Base-by-base conservation (phyloP, 1,140 invertebrate species). In the Doryteuthis pealeii region DNA sequence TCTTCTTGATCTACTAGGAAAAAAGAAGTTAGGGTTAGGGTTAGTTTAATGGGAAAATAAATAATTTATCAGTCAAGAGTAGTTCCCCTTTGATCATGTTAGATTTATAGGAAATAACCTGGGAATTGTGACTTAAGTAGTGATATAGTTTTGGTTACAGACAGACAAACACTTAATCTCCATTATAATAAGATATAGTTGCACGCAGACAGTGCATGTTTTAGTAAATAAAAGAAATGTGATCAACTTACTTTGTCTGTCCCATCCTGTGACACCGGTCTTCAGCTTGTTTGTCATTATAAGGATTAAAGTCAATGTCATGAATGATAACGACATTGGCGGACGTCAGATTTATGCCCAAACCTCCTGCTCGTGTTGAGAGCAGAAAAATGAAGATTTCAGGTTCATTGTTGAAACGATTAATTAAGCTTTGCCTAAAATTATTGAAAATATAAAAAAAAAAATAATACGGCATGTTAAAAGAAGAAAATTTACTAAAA, bases 271-370 rank as follows among this genome's bases (percentile, higher is more conserved):
- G 97, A 89, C 96, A 97, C 70, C 97, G 91, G 89, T 99, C 97
- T 87, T 99, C 96, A 0, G 96, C 96, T 89, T 98, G 97, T 86
- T 97, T 97, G 85, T 99, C 96, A 87, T 99, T 98, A 84, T 98
- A 97, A 0, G 96, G 96, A 90, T 98, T 99, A 84, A 96, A 91
- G 82, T 91, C 91, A 40, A 91, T 90, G 77, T 91, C 91, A 79
- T 91, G 90, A 33, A 91, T 78, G 67, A 91, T 90, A 54, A 91
- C 91, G 31, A 87, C 86, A 84, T 91, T 90, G 26, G 91, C 91
- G 5, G 90, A 87, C 12, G 90, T 90, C 40, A 91, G 81, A 80
- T 91, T 91, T 77, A 91, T 91, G 12, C 91, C 89, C n/a, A 90
- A 79, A 30, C 91, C 91, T n/a, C 91, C 91, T 26, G 90, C 91